Evolutionary conservation across 2,113 vertebrate genomes (phyloP).

Genomic region (Protomyctophum bolini): DNA sequence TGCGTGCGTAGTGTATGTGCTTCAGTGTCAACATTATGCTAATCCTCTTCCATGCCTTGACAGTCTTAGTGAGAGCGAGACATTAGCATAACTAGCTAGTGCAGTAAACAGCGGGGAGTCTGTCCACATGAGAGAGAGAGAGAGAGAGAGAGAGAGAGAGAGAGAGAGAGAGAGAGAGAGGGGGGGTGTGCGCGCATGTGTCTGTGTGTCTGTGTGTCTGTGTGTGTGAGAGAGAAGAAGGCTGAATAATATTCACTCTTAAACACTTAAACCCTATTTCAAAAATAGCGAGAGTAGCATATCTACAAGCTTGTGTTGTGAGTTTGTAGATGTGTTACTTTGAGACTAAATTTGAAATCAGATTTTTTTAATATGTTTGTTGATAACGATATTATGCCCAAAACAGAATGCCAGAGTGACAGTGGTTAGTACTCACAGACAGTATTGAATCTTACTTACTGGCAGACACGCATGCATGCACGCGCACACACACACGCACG

Average conservation of each 20-base stretch:
- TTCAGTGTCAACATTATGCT: constrained; percentile 75
- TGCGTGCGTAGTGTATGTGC: constrained; percentile 26
- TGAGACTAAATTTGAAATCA: background rate
- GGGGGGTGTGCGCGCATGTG: background rate
- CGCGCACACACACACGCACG: background rate
- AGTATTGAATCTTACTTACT: background rate
- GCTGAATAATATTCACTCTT: background rate
- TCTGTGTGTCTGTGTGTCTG: background rate
- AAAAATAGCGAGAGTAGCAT: background rate
- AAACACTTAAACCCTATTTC: too few species aligned
- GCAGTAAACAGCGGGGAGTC: constrained; percentile 60
- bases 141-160: constrained; percentile 44
- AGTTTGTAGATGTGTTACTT: background rate
- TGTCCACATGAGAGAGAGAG: constrained; percentile 26
- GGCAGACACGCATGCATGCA: background rate
- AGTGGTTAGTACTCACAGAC: background rate
- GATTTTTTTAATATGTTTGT: too few species aligned
- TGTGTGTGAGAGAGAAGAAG: constrained; percentile 1
- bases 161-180: background rate
- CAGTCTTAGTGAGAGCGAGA: constrained; percentile 59
- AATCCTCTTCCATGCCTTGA: constrained; percentile 71
- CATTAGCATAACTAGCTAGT: constrained; percentile 74
- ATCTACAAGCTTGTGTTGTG: background rate
- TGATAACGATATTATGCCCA: too few species aligned
- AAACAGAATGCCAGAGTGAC: too few species aligned